Base-by-base conservation (phyloP, 2,797 vertebrate species). In the Hyperoplus immaculatus region DNA sequence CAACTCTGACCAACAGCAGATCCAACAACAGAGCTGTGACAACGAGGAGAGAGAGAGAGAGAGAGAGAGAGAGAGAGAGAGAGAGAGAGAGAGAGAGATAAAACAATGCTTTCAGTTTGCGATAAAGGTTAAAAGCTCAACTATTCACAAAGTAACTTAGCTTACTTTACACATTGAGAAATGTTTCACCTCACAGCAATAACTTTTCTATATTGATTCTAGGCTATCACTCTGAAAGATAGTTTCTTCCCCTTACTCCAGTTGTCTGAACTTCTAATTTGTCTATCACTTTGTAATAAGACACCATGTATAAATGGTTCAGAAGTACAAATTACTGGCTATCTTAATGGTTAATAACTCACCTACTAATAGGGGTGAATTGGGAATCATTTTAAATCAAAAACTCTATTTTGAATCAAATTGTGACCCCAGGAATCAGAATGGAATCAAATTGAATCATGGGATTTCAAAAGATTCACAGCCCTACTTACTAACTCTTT, bases 1-100 rank as follows among this genome's bases (percentile, higher is more conserved):
- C 94, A 38, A 93, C 75, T 0, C 95, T 89, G 79, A 98, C 97
- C 85, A 97, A 81, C 82, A 96, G 72, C 21, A 98, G 81, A 87
- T 98, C 97, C 92, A 98, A 72, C 69, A 98, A 78, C 82, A 98
- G 72, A 0, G 97, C 96, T 97, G 92, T 16, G 80, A 29, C 29
- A 3, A 46, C 58, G 36, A 47, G 4, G 38, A 46, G 9, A 50
- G 4, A 15, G 10, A 75, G 2, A 74, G 5, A 81, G 2, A 81
- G 2, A 73, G 2, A 74, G 5, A 81, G 2, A 81, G 2, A 73
- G 2, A 74, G 5, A 81, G 2, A 74, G 4, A 81, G 2, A 21
- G 21, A 21, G 38, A 46, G 9, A 51, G 4, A 15, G 10, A 75
- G 2, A 74, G 5, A 81, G 2, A 81, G 2, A 73, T 0, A 45